A percentile compares a stretch with the other conserved stretches of the same genome.
phyloP scores from a whole-genome alignment of 2,888 invertebrate genomes.

The Laspeyria flexula region DNA sequence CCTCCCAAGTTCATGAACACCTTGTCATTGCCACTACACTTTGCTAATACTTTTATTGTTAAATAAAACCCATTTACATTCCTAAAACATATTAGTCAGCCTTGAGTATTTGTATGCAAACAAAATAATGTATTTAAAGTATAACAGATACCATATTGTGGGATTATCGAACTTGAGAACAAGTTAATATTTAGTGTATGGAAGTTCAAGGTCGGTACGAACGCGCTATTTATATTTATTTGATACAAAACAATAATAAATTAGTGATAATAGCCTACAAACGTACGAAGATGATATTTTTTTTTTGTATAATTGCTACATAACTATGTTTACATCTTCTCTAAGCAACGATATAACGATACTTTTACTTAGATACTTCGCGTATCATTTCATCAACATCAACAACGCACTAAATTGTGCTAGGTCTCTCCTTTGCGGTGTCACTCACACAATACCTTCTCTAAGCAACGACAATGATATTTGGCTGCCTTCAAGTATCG shows the following conservation, averaged over 20 bases:
- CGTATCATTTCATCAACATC: no score
- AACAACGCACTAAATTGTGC: no score
- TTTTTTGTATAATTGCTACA: no score
- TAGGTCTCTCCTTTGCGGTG: no score
- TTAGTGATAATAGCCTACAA: no score
- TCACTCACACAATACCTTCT: no score
- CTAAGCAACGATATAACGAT: no score
- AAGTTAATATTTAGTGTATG: constrained; percentile 50
- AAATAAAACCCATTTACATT: constrained; percentile 17
- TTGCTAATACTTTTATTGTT: constrained; percentile 6
- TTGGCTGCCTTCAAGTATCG: no score
- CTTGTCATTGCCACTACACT: constrained; percentile 8
- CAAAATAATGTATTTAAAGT: constrained; percentile 7
- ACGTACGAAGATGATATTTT: background rate
- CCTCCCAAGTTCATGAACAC: constrained; percentile 17
- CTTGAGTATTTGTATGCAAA: constrained; percentile 19
- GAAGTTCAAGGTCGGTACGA: constrained; percentile 53
- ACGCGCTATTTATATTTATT: constrained; percentile 18
- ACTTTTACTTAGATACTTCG: no score
- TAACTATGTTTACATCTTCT: no score
- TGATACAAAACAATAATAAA: constrained; percentile 18
- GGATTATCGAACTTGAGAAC: constrained; percentile 35
- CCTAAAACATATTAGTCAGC: constrained; percentile 12
- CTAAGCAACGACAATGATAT: no score
- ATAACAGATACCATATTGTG: constrained; percentile 19